These are phyloP conservation scores for Hyles lineata DNA, from an alignment of 2,888 invertebrate genomes.

Conservation along the genomic window DNA sequence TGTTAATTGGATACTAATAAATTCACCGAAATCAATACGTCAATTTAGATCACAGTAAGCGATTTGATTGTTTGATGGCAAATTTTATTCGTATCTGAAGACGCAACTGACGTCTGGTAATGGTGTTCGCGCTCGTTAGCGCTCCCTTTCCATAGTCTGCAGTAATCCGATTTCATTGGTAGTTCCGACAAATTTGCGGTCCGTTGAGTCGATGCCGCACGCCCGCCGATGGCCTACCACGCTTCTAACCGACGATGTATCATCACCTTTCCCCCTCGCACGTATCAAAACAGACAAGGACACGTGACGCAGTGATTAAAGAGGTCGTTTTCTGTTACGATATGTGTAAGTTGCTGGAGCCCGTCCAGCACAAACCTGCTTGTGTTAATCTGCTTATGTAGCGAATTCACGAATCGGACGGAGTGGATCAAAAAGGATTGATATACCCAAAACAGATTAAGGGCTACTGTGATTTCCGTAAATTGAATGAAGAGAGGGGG, in stretches of 20 bases:
- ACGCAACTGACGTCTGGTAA: slow-evolving; percentile 63
- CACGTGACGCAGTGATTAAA: slow-evolving; percentile 54
- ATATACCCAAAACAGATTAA: slow-evolving; percentile 53
- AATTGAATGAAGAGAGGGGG: slow-evolving; percentile 56
- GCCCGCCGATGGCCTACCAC: slow-evolving; percentile 53
- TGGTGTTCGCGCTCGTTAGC: slow-evolving; percentile 74
- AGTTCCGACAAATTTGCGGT: slow-evolving; percentile 82
- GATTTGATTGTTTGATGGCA: slow-evolving; percentile 43
- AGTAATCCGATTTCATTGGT: slow-evolving; percentile 80
- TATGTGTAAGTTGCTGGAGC: slow-evolving; percentile 54
- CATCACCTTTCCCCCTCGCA: slow-evolving; percentile 53
- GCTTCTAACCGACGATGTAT: slow-evolving; percentile 58
- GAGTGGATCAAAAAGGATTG: slow-evolving; percentile 50
- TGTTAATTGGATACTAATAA: neutral
- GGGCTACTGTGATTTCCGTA: slow-evolving; percentile 53
- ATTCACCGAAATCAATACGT: neutral
- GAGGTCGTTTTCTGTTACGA: slow-evolving; percentile 58
- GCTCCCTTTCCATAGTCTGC: slow-evolving; percentile 64
- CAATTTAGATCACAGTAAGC: slow-evolving; percentile 35
- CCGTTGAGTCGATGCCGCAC: slow-evolving; percentile 64
- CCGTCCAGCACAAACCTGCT: slow-evolving; percentile 52
- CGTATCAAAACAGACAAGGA: slow-evolving; percentile 49
- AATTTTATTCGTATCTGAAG: slow-evolving; percentile 61
- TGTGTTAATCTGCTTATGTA: slow-evolving; percentile 57
- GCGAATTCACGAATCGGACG: slow-evolving; percentile 45